Percentiles rank a stretch among this genome's conserved stretches.
These are phyloP conservation scores for Alethe castanea DNA, from an alignment of 2,113 vertebrate genomes.

Conservation along the genomic window DNA sequence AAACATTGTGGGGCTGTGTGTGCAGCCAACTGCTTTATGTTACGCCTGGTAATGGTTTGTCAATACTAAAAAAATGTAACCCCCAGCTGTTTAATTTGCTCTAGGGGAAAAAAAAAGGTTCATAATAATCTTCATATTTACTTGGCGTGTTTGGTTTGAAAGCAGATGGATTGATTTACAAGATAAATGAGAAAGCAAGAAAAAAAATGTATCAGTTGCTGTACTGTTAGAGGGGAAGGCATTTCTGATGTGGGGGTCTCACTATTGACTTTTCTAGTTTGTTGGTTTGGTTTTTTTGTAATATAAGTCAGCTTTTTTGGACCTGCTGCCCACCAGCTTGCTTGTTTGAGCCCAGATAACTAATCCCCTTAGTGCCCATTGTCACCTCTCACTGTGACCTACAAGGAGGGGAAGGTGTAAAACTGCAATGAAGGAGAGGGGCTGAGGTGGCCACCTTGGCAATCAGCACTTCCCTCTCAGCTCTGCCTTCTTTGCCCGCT, in stretches of 20 bases:
- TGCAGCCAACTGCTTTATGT: background rate
- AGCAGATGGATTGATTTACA: background rate
- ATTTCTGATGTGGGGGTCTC: background rate
- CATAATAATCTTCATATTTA: background rate
- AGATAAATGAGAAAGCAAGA: background rate
- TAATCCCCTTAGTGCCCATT: background rate
- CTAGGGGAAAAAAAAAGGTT: background rate
- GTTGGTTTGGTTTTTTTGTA: background rate
- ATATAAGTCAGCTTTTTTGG: background rate
- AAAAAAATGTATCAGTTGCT: background rate
- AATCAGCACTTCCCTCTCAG: background rate
- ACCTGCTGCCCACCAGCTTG: background rate
- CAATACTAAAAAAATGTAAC: background rate
- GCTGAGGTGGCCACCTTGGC: background rate
- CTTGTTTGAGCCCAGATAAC: background rate
- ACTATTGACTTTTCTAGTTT: background rate
- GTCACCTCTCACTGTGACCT: rapidly evolving
- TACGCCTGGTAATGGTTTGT: background rate
- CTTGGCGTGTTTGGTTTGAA: background rate
- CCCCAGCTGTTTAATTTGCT: background rate
- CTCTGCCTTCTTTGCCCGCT: background rate
- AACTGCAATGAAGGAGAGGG: rapidly evolving
- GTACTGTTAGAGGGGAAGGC: rapidly evolving
- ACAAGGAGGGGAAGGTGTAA: background rate
- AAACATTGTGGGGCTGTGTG: background rate